Percentiles rank a stretch among this genome's conserved stretches.
Evolutionary conservation across 2,888 invertebrate species (phyloP).

Genomic region (Himalopsyche tibetana): DNA sequence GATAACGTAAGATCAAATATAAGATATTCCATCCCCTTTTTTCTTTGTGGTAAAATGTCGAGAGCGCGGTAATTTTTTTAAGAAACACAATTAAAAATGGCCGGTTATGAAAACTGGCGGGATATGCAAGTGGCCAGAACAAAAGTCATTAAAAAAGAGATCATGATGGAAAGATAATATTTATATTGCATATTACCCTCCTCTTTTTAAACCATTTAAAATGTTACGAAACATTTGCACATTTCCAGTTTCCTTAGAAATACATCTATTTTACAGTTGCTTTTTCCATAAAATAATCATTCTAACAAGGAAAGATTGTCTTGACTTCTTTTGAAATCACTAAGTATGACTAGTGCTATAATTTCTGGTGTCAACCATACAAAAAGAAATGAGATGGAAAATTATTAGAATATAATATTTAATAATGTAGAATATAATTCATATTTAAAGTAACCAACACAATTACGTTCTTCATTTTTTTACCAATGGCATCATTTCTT

Average conservation of each 20-base stretch:
- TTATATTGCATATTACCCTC: constrained; percentile 60
- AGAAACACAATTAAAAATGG: constrained; percentile 62
- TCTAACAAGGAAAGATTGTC: too few relatives aligned
- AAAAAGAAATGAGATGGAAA: too few relatives aligned
- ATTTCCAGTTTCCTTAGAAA: constrained; percentile 41
- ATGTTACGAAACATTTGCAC: constrained; percentile 37
- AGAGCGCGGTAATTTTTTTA: constrained; percentile 3
- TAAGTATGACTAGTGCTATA: too few relatives aligned
- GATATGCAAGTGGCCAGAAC: constrained; percentile 59
- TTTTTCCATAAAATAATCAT: too few relatives aligned
- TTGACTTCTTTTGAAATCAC: too few relatives aligned
- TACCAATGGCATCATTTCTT: too few relatives aligned
- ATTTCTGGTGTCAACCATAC: too few relatives aligned
- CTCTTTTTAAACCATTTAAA: constrained; percentile 27
- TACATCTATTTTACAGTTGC: too few relatives aligned
- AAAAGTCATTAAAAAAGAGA: constrained; percentile 62
- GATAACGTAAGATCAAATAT: background rate
- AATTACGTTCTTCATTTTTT: too few relatives aligned
- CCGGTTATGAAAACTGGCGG: constrained; percentile 52
- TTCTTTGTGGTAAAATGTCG: background rate
- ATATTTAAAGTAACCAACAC: too few relatives aligned
- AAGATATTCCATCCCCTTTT: background rate
- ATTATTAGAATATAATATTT: too few relatives aligned
- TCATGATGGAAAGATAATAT: constrained; percentile 63
- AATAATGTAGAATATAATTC: too few relatives aligned